Evolutionary conservation across 2,113 vertebrate genomes (phyloP).

Genomic region (Gopherus flavomarginatus): DNA sequence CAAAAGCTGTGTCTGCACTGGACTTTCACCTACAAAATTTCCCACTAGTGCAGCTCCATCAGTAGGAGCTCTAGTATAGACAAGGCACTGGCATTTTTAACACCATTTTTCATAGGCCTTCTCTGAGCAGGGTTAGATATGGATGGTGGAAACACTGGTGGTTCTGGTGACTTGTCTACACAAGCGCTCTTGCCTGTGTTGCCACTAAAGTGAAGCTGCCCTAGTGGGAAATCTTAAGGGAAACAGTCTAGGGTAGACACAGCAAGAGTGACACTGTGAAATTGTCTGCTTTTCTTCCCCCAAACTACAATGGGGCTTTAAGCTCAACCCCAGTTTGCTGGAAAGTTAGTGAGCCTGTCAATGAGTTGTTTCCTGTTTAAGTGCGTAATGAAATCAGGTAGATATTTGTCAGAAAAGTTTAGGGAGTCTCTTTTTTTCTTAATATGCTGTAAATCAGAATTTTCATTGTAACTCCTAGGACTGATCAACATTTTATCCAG

Average conservation of each 20-base stretch:
- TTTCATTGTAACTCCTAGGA: neutral
- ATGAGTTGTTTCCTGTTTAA: rapidly evolving
- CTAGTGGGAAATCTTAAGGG: neutral
- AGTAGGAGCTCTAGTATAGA: neutral
- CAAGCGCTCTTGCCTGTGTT: rapidly evolving
- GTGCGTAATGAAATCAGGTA: neutral
- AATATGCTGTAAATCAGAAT: neutral
- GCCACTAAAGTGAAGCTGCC: neutral
- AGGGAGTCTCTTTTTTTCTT: neutral
- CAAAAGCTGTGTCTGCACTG: neutral
- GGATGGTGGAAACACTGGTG: neutral
- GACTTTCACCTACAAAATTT: neutral
- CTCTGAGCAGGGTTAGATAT: neutral
- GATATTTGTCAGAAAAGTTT: neutral
- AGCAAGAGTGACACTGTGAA: rapidly evolving
- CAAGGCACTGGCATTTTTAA: neutral
- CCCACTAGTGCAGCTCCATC: neutral
- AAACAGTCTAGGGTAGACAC: neutral
- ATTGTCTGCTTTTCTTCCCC: neutral
- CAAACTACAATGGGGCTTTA: neutral
- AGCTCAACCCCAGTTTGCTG: neutral
- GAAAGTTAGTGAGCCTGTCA: neutral
- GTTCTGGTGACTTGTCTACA: neutral
- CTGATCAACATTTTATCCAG: neutral
- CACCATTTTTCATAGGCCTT: neutral